Evolutionary conservation across 2,888 invertebrate species (phyloP).

Genomic region (Euspilapteryx auroguttella): DNA sequence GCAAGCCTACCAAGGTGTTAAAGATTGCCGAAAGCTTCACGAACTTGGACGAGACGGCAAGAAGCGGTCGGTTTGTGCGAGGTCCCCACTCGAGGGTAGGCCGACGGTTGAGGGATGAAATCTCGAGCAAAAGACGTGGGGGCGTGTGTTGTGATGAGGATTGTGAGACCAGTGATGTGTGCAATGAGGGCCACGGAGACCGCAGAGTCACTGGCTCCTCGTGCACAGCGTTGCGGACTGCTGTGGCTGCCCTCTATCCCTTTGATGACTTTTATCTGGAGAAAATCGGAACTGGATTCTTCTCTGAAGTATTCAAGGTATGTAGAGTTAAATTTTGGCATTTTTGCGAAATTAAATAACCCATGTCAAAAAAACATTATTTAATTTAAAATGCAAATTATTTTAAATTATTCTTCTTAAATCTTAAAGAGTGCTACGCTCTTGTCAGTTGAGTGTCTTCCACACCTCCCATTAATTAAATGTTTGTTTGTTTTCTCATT

Average conservation of each 20-base stretch:
- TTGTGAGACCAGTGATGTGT: constrained; percentile 1
- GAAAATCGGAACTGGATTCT: constrained; percentile 94
- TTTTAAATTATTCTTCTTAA: no score
- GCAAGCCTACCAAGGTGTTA: constrained; percentile 52
- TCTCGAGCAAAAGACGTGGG: constrained; percentile 24
- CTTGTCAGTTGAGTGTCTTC: no score
- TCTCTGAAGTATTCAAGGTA: constrained; percentile 98
- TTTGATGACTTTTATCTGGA: constrained; percentile 93
- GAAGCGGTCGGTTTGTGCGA: constrained; percentile 43
- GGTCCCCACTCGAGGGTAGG: constrained; percentile 45
- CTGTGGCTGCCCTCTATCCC: constrained; percentile 88
- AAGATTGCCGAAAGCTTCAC: constrained; percentile 59
- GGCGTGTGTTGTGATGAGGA: constrained; percentile 48
- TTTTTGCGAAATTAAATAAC: no score
- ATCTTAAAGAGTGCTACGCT: no score
- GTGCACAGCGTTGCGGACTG: constrained; percentile 87
- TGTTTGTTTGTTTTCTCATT: no score
- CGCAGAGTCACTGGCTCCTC: constrained; percentile 61
- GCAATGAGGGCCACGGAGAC: constrained; percentile 49
- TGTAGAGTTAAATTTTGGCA: constrained; percentile 24
- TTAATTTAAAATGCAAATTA: no score
- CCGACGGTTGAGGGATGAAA: constrained; percentile 26
- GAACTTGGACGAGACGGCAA: constrained; percentile 51
- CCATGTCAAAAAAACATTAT: no score
- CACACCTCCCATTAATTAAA: no score